Evolutionary conservation across 2,888 invertebrate genomes (phyloP).

Genomic region (Panzeria rudis): DNA sequence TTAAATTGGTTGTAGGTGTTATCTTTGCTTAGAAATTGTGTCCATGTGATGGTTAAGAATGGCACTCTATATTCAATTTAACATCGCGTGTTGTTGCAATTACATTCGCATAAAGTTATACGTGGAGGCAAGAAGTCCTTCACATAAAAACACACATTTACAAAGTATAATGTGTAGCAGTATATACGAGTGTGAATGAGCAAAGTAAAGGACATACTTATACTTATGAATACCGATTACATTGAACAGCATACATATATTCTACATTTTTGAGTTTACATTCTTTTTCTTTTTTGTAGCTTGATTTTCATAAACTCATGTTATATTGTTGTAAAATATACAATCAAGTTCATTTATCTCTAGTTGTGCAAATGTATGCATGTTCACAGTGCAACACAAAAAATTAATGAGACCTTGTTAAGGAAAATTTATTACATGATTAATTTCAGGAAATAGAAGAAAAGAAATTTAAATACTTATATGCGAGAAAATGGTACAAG

Average conservation of each 20-base stretch:
- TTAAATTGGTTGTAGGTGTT: conserved; percentile 62
- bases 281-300: conserved; percentile 7
- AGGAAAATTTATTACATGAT: conserved; percentile 32
- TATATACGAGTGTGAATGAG: background rate
- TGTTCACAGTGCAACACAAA: conserved; percentile 47
- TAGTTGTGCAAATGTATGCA: conserved; percentile 33
- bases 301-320: conserved; percentile 66
- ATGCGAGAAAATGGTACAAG: too few relatives aligned
- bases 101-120: background rate
- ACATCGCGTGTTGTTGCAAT: conserved; percentile 50
- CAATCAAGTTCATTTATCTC: conserved; percentile 55
- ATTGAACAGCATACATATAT: conserved; percentile 41
- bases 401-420: conserved; percentile 41
- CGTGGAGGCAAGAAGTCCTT: background rate
- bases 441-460: conserved; percentile 1
- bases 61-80: conserved; percentile 59
- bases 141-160: background rate
- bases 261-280: conserved; percentile 21
- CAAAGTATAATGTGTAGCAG: background rate
- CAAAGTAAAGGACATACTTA: conserved; percentile 41
- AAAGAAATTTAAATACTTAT: background rate
- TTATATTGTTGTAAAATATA: conserved; percentile 61
- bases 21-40: conserved; percentile 41
- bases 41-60: conserved; percentile 25
- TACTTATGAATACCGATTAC: conserved; percentile 62